phyloP scores from a whole-genome alignment of 2,113 vertebrate genomes.

The Gnathonemus echidnorhynchus region DNA sequence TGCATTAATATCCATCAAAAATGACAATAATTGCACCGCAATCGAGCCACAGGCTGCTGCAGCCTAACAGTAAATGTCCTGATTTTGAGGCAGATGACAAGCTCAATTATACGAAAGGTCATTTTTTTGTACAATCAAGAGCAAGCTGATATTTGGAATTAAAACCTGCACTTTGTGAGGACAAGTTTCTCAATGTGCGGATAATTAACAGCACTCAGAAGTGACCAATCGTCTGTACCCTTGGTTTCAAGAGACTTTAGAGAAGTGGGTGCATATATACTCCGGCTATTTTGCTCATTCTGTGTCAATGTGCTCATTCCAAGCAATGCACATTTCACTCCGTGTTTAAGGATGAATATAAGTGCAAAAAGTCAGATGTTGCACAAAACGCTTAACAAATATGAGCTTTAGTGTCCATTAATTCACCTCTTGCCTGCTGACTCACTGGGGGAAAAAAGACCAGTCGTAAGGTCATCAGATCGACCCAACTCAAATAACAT shows the following conservation, averaged over 20 bases:
- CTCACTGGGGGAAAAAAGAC: not conserved
- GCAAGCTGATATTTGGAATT: not conserved
- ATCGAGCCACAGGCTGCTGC: conserved; percentile 18
- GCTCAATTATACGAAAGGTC: conserved; percentile 33
- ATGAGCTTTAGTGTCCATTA: not conserved
- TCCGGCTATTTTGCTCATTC: not conserved
- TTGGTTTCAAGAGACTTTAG: not conserved
- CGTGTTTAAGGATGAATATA: not conserved
- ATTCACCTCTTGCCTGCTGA: not conserved
- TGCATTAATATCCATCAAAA: conserved; percentile 41
- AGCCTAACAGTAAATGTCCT: conserved; percentile 7
- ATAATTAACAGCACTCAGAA: not conserved
- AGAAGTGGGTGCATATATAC: not conserved
- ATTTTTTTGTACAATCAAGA: conserved; percentile 10
- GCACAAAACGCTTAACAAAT: not conserved
- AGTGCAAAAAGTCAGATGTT: not conserved
- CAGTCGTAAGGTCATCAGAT: conserved; percentile 3
- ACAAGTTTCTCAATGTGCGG: not conserved
- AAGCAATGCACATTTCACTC: not conserved
- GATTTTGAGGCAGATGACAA: conserved; percentile 31
- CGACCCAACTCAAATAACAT: not conserved
- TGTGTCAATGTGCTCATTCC: not conserved
- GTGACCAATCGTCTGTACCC: not conserved
- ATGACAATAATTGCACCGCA: conserved; percentile 35
- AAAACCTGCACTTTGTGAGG: not conserved